These are phyloP conservation scores for Scomber japonicus DNA, from an alignment of 2,113 vertebrate genomes.

Conservation along the genomic window DNA sequence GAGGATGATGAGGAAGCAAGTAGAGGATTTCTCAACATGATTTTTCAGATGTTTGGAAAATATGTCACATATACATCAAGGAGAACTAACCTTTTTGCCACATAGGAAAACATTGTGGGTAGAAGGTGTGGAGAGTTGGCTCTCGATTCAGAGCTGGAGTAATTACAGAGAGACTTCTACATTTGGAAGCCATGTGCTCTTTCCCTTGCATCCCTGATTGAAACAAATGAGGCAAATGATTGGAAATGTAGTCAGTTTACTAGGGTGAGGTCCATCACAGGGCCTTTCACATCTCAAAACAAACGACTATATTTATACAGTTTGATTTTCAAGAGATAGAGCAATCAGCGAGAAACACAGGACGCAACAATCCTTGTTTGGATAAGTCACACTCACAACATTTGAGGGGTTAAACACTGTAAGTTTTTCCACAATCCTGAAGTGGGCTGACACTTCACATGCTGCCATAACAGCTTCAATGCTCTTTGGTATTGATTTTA, in stretches of 20 bases:
- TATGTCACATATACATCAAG: slow-evolving; percentile 3
- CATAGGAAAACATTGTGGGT: background rate
- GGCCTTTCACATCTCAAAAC: slow-evolving; percentile 55
- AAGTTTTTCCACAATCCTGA: too few relatives aligned
- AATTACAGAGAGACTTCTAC: slow-evolving; percentile 38
- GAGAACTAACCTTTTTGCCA: slow-evolving; percentile 5
- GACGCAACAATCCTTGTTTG: background rate
- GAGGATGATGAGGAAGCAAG: background rate
- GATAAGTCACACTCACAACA: slow-evolving; percentile 30
- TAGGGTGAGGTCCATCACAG: slow-evolving; percentile 27
- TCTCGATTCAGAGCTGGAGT: slow-evolving; percentile 32
- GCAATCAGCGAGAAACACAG: slow-evolving; percentile 49
- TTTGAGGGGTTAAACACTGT: background rate
- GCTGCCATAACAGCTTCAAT: too few relatives aligned
- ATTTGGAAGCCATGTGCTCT: slow-evolving; percentile 67
- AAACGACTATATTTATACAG: slow-evolving; percentile 56
- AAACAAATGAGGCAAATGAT: slow-evolving; percentile 79
- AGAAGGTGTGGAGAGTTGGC: slow-evolving; percentile 5
- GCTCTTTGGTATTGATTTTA: too few relatives aligned
- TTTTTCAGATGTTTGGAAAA: slow-evolving; percentile 42
- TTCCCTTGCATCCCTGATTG: slow-evolving; percentile 62
- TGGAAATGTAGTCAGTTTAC: slow-evolving; percentile 57
- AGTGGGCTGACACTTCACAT: too few relatives aligned
- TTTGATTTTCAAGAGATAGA: slow-evolving; percentile 58
- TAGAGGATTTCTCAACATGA: background rate